Base-by-base conservation (phyloP, 92 coral and sea anemone genomes). In the Porites rus region DNA sequence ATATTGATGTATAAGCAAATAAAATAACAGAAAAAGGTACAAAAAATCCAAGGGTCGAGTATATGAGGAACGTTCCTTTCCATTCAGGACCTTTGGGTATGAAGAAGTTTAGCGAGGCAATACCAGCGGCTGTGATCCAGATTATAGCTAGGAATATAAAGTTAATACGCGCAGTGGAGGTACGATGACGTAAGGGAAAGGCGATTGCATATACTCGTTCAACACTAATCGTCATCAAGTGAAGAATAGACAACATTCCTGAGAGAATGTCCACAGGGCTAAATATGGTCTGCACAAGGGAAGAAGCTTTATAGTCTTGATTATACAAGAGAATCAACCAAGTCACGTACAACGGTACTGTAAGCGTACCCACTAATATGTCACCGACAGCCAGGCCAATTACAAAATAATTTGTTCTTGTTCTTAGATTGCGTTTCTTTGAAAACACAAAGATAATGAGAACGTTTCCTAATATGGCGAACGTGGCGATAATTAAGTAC, bases 151-250 rank as follows among this genome's bases (percentile, higher is more conserved):
- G 69, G 21, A 91, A 82, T 70, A 85, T n/a, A 18, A 84, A 65
- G 86, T 91, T 93, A 13, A 63, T 25, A 12, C 84, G 86, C n/a
- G 94, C 84, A 0, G 91, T 53, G 4, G 96, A 91, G 6, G 90
- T 89, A 38, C 96, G 94, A 71, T 93, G 96, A 24, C 91, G 96
- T 65, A 93, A 51, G 22, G 96, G 96, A 51, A 93, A 84, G 14
- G 96, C 96, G 65, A 93, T 93, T 31, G 96, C 96, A 72, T 93
- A 93, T 12, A 93, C 72, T 6, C 96, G 88, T 50, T 93, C 96
- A 53, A 93, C 75, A 43, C 96, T 93, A 59, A 93, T 93, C 31
- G 86, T 89, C 94, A 91, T 91, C 83, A 93, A 78, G 62, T 93
- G 96, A 63, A 93, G 81, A 52, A 93, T 93, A 22, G 96, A 93